Percentiles rank a stretch among this genome's conserved stretches.
phyloP scores from a whole-genome alignment of 2,797 vertebrate genomes.

The Silurus lanzhouensis region DNA sequence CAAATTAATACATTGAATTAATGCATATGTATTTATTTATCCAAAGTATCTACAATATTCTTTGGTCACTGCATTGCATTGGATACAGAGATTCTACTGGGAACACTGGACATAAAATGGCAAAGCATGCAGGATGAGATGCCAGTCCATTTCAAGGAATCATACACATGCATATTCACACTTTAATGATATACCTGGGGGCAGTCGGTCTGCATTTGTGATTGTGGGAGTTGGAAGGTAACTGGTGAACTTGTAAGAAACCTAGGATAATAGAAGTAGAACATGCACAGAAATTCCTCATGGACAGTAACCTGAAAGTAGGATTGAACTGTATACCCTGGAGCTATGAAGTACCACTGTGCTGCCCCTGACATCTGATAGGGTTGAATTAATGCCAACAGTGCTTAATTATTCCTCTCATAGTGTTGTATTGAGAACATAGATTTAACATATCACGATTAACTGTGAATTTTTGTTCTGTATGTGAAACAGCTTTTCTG shows the following conservation, averaged over 20 bases:
- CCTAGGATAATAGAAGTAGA: no score
- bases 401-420: neutral
- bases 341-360: neutral
- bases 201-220: neutral
- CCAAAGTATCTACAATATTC: neutral
- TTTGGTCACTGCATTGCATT: neutral
- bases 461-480: neutral
- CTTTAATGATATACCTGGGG: neutral
- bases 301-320: neutral
- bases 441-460: neutral
- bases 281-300: neutral
- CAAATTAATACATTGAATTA: neutral
- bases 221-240: neutral
- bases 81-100: neutral
- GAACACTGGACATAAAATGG: neutral
- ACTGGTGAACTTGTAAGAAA: neutral
- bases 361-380: neutral
- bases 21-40: neutral
- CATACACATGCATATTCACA: neutral
- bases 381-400: neutral
- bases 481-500: neutral
- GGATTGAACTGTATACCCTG: neutral
- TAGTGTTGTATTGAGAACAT: neutral
- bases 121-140: neutral
- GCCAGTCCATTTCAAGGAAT: neutral